A percentile compares a stretch with the other conserved stretches of the same genome.
These are phyloP conservation scores for Muschampia plurimacula DNA, from an alignment of 2,888 invertebrate species.

Conservation along the genomic window DNA sequence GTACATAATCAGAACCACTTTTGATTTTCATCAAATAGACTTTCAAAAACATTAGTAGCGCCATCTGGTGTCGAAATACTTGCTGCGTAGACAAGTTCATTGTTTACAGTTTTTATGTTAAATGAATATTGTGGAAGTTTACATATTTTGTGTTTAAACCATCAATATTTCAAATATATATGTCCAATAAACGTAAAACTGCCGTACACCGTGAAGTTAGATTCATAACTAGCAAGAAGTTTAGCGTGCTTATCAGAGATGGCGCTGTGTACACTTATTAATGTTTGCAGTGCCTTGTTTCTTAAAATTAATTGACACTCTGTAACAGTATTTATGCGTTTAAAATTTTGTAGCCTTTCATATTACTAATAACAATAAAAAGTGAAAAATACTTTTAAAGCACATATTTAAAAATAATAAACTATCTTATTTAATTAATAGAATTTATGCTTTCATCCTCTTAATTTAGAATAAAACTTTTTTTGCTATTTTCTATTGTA, in stretches of 20 bases:
- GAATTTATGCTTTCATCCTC: too few species aligned
- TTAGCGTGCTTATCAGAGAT: constrained; percentile 62
- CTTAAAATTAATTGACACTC: not conserved
- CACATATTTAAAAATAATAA: too few species aligned
- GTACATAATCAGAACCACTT: not conserved
- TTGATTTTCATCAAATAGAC: not conserved
- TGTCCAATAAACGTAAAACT: not conserved
- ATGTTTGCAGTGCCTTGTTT: not conserved
- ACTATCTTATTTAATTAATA: too few species aligned
- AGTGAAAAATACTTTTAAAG: too few species aligned
- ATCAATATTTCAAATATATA: not conserved
- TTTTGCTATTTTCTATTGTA: too few species aligned
- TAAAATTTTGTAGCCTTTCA: too few species aligned
- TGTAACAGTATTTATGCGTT: not conserved
- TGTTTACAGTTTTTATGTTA: not conserved
- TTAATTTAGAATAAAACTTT: too few species aligned
- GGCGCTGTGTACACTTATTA: constrained; percentile 56
- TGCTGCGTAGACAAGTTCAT: not conserved
- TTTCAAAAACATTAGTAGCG: constrained; percentile 21
- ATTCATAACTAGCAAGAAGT: constrained; percentile 53
- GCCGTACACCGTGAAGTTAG: not conserved
- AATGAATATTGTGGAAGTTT: not conserved
- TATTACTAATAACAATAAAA: too few species aligned
- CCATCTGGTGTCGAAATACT: constrained; percentile 39
- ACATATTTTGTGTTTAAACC: not conserved